Base-by-base conservation (phyloP, 2,113 vertebrate genomes). In the Ovis canadensis region DNA sequence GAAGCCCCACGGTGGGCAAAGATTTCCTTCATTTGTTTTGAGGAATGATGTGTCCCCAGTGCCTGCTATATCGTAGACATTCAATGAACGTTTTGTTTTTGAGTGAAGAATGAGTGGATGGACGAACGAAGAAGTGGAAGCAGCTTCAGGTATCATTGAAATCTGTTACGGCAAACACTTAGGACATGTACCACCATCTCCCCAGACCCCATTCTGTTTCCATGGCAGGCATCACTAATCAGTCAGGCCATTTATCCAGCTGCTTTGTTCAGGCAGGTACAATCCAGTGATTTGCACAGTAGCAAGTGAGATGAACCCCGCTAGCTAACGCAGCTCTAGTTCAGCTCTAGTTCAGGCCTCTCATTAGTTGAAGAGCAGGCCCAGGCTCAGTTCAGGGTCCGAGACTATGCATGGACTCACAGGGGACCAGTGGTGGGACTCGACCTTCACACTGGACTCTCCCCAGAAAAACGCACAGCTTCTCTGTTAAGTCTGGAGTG, bases 1-100 rank as follows among this genome's bases (percentile, higher is more conserved):
- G 40, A 43, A 77, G 67, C 71, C 40, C 11, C 23, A 2, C 5
- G 16, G 59, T 12, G 45, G 33, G 17, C 55, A 29, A 6, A 43
- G 50, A 16, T 52, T 45, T 45, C 17, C 54, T 64, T 83, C 11
- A 12, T 14, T 25, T 3, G 3, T 43, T 77, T 67, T 62, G 13
- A 2, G 3, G 59, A 0, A 7, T 1, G 1, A 12, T 54, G 45
- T 15, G 12, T 5, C 16, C 21, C 5, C 15, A 5, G 45, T 3
- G 62, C 36, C 40, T 54, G 40, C 52, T 43, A 9, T 21, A 0
- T 4, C 40, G 52, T 3, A 64, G 54, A 84, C 4, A 1, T n/a
- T 52, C 31, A 25, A 1, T 15, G 27, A 45, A 14, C 3, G 0
- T 52, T 33, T n/a, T 17, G 43, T 67, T 83, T 57, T 50, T n/a